Percentiles rank a stretch among this genome's conserved stretches.
Conservation (phyloP, 2,797 vertebrate species). For the Alca torda region DNA sequence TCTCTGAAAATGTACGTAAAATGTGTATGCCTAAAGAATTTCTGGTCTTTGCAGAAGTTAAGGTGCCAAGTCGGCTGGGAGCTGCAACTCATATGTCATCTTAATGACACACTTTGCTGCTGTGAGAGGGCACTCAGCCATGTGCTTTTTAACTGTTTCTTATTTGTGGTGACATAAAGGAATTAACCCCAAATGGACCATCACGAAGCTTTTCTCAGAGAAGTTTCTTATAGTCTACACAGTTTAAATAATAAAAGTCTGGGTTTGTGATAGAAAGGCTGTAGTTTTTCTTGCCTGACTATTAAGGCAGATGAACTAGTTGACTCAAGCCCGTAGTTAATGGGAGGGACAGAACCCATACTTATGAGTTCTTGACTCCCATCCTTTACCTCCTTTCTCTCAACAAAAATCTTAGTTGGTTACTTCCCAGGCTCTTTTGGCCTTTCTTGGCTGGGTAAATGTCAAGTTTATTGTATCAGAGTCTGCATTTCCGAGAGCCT, state of each 20-base stretch:
- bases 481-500: neutral
- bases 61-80: neutral
- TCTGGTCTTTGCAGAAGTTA: neutral
- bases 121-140: neutral
- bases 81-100: neutral
- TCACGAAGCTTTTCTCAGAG: neutral
- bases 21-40: neutral
- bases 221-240: neutral
- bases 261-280: neutral
- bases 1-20: neutral
- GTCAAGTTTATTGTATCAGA: neutral
- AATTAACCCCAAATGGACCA: neutral
- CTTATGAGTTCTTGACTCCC: neutral
- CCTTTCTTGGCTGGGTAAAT: neutral
- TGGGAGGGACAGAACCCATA: neutral
- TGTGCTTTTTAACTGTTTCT: neutral
- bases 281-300: neutral
- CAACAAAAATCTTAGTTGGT: neutral
- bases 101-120: neutral
- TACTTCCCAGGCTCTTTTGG: neutral
- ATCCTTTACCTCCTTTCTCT: neutral
- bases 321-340: neutral
- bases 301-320: neutral
- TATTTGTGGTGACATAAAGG: neutral
- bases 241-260: neutral